Evolutionary conservation across 2,888 invertebrate species (phyloP).

Genomic region (Drosophila pegasa): DNA sequence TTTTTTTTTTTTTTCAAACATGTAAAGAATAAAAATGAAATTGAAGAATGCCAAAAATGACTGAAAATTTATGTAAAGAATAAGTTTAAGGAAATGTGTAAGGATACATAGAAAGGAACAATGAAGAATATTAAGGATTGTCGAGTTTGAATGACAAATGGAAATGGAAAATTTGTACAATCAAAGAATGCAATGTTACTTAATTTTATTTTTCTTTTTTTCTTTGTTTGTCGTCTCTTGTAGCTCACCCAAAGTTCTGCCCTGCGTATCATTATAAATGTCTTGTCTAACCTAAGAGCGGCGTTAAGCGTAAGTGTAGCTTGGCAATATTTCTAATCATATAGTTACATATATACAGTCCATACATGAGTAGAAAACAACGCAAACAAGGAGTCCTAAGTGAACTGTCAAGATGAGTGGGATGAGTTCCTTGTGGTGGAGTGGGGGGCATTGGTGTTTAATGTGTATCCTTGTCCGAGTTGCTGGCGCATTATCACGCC

Average conservation of each 20-base stretch:
- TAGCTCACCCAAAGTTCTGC: background rate
- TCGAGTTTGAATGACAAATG: background rate
- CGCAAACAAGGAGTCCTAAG: no score
- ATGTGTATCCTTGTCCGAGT: constrained; percentile 43
- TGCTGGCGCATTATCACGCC: constrained; percentile 68
- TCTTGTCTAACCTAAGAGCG: constrained; percentile 37
- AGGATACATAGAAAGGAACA: background rate
- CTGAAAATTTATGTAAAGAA: no score
- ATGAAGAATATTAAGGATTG: background rate
- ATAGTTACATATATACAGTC: constrained; percentile 60
- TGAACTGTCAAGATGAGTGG: background rate
- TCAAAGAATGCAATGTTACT: background rate
- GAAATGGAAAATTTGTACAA: background rate
- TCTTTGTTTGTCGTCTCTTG: background rate
- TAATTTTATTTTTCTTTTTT: background rate
- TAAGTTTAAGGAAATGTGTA: no score
- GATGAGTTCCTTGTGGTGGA: background rate
- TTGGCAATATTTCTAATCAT: constrained; percentile 61
- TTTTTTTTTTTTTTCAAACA: no score
- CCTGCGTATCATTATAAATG: constrained; percentile 7
- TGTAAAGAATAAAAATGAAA: background rate
- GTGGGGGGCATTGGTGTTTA: background rate
- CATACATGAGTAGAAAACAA: constrained; percentile 18
- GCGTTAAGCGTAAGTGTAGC: constrained; percentile 62
- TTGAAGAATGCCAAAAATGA: background rate